These are phyloP conservation scores for Chymomyza costata DNA, from an alignment of 1,140 invertebrate species.

Conservation along the genomic window DNA sequence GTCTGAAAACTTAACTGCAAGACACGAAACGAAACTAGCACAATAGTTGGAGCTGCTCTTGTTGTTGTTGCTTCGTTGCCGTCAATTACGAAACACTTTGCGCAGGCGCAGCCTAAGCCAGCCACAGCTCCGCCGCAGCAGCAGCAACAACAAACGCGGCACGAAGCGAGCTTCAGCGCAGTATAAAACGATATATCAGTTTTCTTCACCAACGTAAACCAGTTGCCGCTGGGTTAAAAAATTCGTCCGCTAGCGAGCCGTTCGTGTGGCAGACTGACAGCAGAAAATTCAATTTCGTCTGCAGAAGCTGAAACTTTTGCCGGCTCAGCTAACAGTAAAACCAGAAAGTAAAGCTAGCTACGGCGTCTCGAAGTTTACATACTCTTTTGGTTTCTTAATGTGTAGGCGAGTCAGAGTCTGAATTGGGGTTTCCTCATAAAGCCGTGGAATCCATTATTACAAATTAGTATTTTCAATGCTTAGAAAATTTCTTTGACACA, in stretches of 20 bases:
- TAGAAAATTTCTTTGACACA: too few relatives aligned
- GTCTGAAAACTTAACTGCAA: constrained; percentile 28
- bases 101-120: constrained; percentile 42
- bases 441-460: too few relatives aligned
- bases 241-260: constrained; percentile 61
- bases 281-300: constrained; percentile 50
- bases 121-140: not conserved
- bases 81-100: constrained; percentile 64
- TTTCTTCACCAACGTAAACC: constrained; percentile 33
- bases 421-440: too few relatives aligned
- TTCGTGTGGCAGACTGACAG: constrained; percentile 70
- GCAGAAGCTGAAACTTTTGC: constrained; percentile 26
- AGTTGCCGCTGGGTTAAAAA: constrained; percentile 28
- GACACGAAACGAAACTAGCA: constrained; percentile 54
- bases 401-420: too few relatives aligned
- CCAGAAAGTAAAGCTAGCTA: too few relatives aligned
- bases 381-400: too few relatives aligned
- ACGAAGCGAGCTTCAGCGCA: constrained; percentile 17
- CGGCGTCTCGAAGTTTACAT: too few relatives aligned
- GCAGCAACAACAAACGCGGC: constrained; percentile 16
- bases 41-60: constrained; percentile 33
- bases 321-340: constrained; percentile 61
- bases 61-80: constrained; percentile 11
- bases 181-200: not conserved
- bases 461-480: too few relatives aligned